Conservation (phyloP, 2,797 vertebrate genomes). For the Xenentodon cancila region DNA sequence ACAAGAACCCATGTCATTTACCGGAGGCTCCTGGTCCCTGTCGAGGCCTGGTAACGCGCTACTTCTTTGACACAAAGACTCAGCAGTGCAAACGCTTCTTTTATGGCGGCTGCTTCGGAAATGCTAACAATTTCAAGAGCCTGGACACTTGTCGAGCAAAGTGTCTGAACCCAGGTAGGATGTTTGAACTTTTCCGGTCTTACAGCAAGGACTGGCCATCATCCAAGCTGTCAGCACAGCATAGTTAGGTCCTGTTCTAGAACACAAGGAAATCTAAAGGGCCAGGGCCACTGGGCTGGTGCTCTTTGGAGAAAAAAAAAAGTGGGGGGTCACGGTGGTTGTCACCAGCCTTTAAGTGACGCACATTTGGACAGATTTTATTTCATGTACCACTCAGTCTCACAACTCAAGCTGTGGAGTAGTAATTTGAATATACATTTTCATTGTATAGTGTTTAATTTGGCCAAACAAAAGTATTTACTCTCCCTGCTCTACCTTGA, state of each 20-base stretch:
- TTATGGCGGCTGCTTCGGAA: slow-evolving; percentile 94
- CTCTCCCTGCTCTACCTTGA: slow-evolving; percentile 2
- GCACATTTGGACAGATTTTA: not conserved
- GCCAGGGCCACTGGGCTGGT: not conserved
- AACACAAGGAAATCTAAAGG: not conserved
- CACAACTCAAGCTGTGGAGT: not conserved
- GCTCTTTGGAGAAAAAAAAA: too few species aligned
- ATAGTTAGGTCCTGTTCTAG: not conserved
- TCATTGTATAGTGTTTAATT: too few species aligned
- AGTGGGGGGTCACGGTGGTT: too few species aligned
- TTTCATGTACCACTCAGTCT: not conserved
- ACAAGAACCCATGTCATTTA: slow-evolving; percentile 85
- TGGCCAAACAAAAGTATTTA: not conserved
- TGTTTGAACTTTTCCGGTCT: slow-evolving; percentile 6
- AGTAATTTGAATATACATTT: not conserved
- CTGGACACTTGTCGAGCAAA: slow-evolving; percentile 81
- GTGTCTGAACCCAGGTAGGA: slow-evolving; percentile 81
- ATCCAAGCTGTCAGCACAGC: not conserved
- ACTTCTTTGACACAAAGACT: slow-evolving; percentile 83
- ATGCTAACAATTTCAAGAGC: slow-evolving; percentile 90
- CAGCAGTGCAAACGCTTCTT: slow-evolving; percentile 84
- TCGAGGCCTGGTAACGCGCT: slow-evolving; percentile 84
- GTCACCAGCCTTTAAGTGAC: too few species aligned
- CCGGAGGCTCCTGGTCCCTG: slow-evolving; percentile 87
- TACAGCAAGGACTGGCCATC: not conserved